These are phyloP conservation scores for Drosophila ohnishii DNA, from an alignment of 1,140 invertebrate genomes.

Conservation along the genomic window DNA sequence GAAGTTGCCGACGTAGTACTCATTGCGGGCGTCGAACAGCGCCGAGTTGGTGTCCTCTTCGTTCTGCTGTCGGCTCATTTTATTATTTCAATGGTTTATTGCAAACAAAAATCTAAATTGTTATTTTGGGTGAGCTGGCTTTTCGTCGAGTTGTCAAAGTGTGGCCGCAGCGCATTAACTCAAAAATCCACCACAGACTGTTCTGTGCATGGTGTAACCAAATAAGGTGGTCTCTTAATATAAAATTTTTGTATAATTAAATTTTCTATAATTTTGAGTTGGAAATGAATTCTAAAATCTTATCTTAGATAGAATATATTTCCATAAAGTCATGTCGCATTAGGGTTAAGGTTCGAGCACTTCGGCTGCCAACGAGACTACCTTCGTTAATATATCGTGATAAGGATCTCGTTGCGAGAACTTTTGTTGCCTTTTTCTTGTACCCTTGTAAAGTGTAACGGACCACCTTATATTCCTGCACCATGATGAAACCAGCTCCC, in stretches of 20 bases:
- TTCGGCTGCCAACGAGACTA: too few species aligned
- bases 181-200: too few species aligned
- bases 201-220: neutral
- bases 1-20: constrained; percentile 81
- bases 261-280: too few species aligned
- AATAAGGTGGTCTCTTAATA: neutral
- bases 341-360: too few species aligned
- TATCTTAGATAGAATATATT: too few species aligned
- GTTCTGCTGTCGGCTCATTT: constrained; percentile 72
- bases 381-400: too few species aligned
- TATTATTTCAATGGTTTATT: constrained; percentile 21
- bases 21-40: constrained; percentile 79
- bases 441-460: too few species aligned
- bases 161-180: neutral
- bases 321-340: too few species aligned
- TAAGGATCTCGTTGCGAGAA: too few species aligned
- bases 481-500: neutral
- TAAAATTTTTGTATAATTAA: too few species aligned
- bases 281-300: too few species aligned
- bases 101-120: constrained; percentile 19
- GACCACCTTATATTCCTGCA: neutral
- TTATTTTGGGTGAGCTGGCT: constrained; percentile 66
- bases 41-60: constrained; percentile 75
- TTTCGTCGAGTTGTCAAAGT: constrained; percentile 40
- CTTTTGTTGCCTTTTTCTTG: too few species aligned